Evolutionary conservation across 2,888 invertebrate species (phyloP), one percentile per base, ranked within the genome.

Genomic region (Pinctada fucata): DNA sequence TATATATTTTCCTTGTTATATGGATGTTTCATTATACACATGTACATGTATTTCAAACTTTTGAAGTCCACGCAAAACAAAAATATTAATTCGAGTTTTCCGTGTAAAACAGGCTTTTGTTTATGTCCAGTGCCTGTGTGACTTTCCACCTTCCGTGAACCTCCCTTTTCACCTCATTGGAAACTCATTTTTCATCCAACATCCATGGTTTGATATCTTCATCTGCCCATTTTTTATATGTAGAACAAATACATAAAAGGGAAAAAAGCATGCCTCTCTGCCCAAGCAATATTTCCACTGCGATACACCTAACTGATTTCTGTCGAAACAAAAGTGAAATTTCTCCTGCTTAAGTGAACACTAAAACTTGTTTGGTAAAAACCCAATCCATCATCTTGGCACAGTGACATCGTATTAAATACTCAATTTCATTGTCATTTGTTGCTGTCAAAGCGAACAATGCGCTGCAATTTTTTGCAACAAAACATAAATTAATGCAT

Each of bases 371-470:
- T 58, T 58, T 13, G 6, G 13, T 13, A 58, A 58, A 58, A 58
- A 58, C 6, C 6, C 58, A 13, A 58, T 58, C 13, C 58, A 58
- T 58, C 58, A 58, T 58, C 13, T 13, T 58, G 58, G 8, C 58
- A 58, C 6, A 58, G 8, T 58, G 58, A 58, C 58, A 58, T 58
- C 58, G 58, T 58, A 58, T 58, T 58, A 58, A 58, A 58, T 58
- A 58, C 58, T 58, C 58, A 58, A 58, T 58, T 58, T 58, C 58
- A 58, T 58, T 58, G 58, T 58, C 6, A 58, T 58, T 58, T 58
- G 58, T 58, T 58, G 6, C 13, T 58, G 58, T 58, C 58, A 58
- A 58, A 10, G 58, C 6, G 6, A 58, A 58, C 58, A 58, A 58
- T 58, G 58, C 8, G 58, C 13, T 13, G 8, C 13, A 58, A 58